These are phyloP conservation scores for Phalera bucephala DNA, from an alignment of 2,888 invertebrate species.

Conservation along the genomic window DNA sequence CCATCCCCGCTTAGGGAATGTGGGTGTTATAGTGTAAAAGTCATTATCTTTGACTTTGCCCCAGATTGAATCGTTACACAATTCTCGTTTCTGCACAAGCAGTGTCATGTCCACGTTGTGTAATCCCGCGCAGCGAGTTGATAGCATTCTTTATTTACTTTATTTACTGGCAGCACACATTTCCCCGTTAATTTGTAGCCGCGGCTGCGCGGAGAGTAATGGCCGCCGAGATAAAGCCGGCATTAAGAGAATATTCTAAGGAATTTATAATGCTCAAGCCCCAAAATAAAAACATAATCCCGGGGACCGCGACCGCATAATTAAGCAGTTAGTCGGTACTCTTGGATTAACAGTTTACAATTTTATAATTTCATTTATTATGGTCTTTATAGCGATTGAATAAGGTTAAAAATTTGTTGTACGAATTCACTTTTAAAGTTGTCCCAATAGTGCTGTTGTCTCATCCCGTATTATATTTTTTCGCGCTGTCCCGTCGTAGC, in stretches of 20 bases:
- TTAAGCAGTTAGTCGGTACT: constrained; percentile 63
- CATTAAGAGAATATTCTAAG: constrained; percentile 58
- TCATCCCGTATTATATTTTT: constrained; percentile 15
- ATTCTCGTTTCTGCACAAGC: too few relatives aligned
- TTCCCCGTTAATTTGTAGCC: constrained; percentile 19
- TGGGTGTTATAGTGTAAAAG: too few relatives aligned
- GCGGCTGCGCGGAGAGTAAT: constrained; percentile 23
- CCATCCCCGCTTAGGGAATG: too few relatives aligned
- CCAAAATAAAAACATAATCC: constrained; percentile 68
- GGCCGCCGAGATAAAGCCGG: constrained; percentile 41
- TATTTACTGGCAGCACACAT: constrained; percentile 11
- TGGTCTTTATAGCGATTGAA: background rate
- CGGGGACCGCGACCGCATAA: constrained; percentile 57
- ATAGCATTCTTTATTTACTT: constrained; percentile 10
- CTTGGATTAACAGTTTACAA: constrained; percentile 47
- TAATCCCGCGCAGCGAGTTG: constrained; percentile 1
- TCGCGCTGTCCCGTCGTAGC: background rate
- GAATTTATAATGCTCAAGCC: constrained; percentile 61
- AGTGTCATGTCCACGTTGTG: background rate
- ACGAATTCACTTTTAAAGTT: background rate
- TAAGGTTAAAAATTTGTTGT: constrained; percentile 14
- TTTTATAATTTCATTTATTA: constrained; percentile 4
- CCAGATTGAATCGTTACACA: too few relatives aligned
- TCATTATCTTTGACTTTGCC: too few relatives aligned
- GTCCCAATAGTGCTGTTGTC: constrained; percentile 14